Conservation (phyloP, 2,888 invertebrate species). For the Chymomyza caudatula region DNA sequence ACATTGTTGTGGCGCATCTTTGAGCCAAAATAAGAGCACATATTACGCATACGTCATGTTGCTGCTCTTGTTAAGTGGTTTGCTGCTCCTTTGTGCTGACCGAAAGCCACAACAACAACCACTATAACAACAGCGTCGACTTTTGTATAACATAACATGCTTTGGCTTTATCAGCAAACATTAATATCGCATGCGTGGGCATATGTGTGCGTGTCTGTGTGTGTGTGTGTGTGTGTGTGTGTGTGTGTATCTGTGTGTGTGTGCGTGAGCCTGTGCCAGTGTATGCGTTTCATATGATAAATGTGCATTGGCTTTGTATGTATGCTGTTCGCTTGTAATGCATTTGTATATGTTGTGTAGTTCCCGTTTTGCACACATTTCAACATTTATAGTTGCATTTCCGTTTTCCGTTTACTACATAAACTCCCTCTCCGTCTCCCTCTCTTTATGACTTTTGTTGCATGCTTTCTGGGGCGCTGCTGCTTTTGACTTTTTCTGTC, state of each 20-base stretch:
- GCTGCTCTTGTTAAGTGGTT: background rate
- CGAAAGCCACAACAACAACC: background rate
- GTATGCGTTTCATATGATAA: conserved; percentile 30
- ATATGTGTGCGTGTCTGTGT: background rate
- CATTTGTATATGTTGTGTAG: conserved; percentile 9
- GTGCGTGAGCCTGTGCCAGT: no score
- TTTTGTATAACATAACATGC: conserved; percentile 30
- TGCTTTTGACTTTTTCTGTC: background rate
- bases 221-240: background rate
- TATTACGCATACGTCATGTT: conserved; percentile 41
- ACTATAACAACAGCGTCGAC: conserved; percentile 4
- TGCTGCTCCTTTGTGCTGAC: background rate
- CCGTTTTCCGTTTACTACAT: conserved; percentile 9
- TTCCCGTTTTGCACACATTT: conserved; percentile 26
- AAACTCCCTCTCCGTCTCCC: background rate
- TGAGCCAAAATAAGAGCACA: background rate
- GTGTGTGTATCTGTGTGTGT: background rate
- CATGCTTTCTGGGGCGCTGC: conserved; percentile 22
- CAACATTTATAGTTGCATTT: conserved; percentile 25
- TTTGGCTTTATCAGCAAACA: conserved; percentile 41
- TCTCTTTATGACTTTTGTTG: conserved; percentile 8
- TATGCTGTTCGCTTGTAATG: conserved; percentile 9
- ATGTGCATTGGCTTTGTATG: conserved; percentile 28
- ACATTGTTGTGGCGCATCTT: background rate
- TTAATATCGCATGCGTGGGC: conserved; percentile 15